Evolutionary conservation across 1,140 invertebrate species (phyloP).

Genomic region (Ooceraea biroi): DNA sequence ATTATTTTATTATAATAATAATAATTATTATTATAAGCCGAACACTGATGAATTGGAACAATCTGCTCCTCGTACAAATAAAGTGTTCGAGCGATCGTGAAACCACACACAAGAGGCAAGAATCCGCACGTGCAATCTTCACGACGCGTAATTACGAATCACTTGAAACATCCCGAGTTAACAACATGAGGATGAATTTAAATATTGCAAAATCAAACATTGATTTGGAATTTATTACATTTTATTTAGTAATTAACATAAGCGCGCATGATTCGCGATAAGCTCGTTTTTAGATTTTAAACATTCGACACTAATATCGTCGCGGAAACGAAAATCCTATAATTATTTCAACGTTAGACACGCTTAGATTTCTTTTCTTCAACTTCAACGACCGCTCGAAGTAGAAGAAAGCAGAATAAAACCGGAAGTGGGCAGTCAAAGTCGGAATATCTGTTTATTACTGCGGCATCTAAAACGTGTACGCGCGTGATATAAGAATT

Average conservation of each 20-base stretch:
- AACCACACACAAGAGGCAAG: not conserved
- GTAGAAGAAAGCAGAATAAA: slow-evolving; percentile 16
- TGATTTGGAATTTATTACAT: not conserved
- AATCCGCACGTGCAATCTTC: too few relatives aligned
- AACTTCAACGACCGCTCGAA: slow-evolving; percentile 42
- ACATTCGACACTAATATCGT: not conserved
- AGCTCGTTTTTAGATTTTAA: not conserved
- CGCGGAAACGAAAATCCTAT: not conserved
- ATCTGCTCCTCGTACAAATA: not conserved
- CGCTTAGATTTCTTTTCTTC: slow-evolving; percentile 9
- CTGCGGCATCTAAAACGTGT: not conserved
- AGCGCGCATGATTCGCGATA: not conserved
- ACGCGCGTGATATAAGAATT: not conserved
- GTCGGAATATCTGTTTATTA: not conserved
- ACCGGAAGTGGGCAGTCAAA: not conserved
- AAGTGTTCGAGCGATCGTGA: slow-evolving; percentile 60
- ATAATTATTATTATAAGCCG: slow-evolving; percentile 28
- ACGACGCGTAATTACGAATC: too few relatives aligned
- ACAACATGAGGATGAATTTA: not conserved
- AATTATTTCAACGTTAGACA: not conserved
- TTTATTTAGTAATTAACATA: slow-evolving; percentile 1
- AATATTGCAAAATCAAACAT: slow-evolving; percentile 4
- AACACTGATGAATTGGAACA: slow-evolving; percentile 39
- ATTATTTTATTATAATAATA: slow-evolving; percentile 12
- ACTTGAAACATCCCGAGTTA: too few relatives aligned